These are phyloP conservation scores for Hippocampus zosterae DNA, from an alignment of 2,113 vertebrate species.

Conservation along the genomic window DNA sequence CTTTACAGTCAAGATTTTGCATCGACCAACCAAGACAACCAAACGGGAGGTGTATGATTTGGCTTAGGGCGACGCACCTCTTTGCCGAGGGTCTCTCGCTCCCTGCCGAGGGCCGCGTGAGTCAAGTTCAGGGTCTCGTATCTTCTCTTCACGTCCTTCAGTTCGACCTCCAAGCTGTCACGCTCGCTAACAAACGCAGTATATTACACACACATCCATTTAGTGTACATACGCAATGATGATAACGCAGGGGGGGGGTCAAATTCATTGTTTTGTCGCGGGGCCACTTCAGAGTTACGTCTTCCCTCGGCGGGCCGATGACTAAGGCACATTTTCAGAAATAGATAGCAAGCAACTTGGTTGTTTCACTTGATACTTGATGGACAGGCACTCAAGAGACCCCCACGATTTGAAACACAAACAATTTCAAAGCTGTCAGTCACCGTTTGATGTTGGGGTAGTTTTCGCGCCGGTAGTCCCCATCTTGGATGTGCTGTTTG, in stretches of 20 bases:
- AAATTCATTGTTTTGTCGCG: too few relatives aligned
- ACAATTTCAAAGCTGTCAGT: constrained; percentile 9
- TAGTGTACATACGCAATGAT: not conserved
- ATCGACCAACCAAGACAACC: not conserved
- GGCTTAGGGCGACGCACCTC: constrained; percentile 75
- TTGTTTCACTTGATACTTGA: not conserved
- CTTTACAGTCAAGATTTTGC: too few relatives aligned
- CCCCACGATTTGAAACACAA: not conserved
- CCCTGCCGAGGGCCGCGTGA: constrained; percentile 76
- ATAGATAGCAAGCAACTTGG: not conserved
- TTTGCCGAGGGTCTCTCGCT: constrained; percentile 82
- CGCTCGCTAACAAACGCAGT: constrained; percentile 75
- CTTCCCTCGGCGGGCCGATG: too few relatives aligned
- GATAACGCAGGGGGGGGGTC: not conserved
- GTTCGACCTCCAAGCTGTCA: constrained; percentile 82
- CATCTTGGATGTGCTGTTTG: constrained; percentile 86
- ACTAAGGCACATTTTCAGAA: too few relatives aligned
- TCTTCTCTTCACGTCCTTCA: constrained; percentile 79
- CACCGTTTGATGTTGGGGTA: constrained; percentile 89
- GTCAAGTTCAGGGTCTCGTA: constrained; percentile 79
- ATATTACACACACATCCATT: not conserved
- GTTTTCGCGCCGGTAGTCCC: constrained; percentile 89
- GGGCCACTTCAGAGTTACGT: too few relatives aligned
- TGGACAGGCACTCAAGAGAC: not conserved
- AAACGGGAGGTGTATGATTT: not conserved